These are phyloP conservation scores for Pantala flavescens DNA, from an alignment of 1,140 invertebrate species.

Conservation along the genomic window DNA sequence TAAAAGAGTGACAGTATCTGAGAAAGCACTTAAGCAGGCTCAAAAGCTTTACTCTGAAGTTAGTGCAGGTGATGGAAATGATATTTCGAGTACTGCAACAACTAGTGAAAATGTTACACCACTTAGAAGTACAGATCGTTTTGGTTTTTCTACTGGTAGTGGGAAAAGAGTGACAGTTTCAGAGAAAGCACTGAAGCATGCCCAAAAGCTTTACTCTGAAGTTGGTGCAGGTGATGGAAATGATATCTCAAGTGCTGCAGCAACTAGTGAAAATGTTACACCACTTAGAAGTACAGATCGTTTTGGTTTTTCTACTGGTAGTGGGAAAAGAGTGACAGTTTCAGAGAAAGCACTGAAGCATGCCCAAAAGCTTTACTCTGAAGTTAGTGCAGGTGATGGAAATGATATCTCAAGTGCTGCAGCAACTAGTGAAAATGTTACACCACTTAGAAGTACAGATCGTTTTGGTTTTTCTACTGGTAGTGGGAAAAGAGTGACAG, in stretches of 20 bases:
- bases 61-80: background rate
- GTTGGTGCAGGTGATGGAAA: slow-evolving; percentile 10
- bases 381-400: slow-evolving; percentile 17
- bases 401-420: background rate
- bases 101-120: background rate
- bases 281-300: slow-evolving; percentile 14
- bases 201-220: slow-evolving; percentile 27
- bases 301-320: slow-evolving; percentile 26
- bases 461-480: slow-evolving; percentile 29
- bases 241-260: background rate
- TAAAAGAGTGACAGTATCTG: slow-evolving; percentile 25
- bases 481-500: slow-evolving; percentile 17
- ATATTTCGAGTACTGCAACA: background rate
- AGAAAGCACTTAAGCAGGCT: slow-evolving; percentile 29
- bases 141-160: background rate
- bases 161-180: slow-evolving; percentile 34
- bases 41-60: slow-evolving; percentile 25
- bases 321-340: slow-evolving; percentile 22
- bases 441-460: slow-evolving; percentile 3
- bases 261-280: too few species aligned
- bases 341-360: slow-evolving; percentile 30
- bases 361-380: slow-evolving; percentile 25
- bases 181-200: slow-evolving; percentile 26
- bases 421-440: slow-evolving; percentile 7
- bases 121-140: background rate